Evolutionary conservation across 2,113 vertebrate genomes (phyloP).

Genomic region (Setophaga coronata): DNA sequence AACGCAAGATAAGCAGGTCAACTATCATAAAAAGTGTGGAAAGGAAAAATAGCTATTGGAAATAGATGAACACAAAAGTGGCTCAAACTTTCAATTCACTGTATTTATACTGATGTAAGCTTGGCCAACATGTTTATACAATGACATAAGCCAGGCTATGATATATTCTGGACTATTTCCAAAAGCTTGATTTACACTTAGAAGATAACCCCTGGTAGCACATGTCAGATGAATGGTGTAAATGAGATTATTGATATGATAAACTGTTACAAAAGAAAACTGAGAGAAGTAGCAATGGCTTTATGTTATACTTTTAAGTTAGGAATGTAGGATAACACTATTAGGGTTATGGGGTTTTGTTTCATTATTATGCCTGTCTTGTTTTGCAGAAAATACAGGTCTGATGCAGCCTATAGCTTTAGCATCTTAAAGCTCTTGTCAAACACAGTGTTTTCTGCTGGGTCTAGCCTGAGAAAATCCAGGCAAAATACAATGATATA

Average conservation of each 20-base stretch:
- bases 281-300: background rate
- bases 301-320: background rate
- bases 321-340: background rate
- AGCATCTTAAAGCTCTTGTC: background rate
- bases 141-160: background rate
- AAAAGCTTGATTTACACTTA: background rate
- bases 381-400: background rate
- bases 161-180: background rate
- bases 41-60: constrained; percentile 1
- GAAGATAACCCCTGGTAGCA: constrained; percentile 1
- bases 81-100: background rate
- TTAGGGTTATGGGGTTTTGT: background rate
- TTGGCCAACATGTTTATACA: background rate
- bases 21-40: background rate
- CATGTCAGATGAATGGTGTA: background rate
- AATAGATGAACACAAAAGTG: background rate
- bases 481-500: background rate
- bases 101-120: background rate
- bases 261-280: background rate
- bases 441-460: background rate
- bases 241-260: constrained; percentile 19
- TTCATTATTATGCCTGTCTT: background rate
- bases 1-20: constrained; percentile 14
- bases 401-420: background rate
- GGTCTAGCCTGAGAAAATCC: background rate